Evolutionary conservation across 2,888 invertebrate genomes (phyloP), one percentile per base, ranked within the genome.

Genomic region (Nomada ruficornis): DNA sequence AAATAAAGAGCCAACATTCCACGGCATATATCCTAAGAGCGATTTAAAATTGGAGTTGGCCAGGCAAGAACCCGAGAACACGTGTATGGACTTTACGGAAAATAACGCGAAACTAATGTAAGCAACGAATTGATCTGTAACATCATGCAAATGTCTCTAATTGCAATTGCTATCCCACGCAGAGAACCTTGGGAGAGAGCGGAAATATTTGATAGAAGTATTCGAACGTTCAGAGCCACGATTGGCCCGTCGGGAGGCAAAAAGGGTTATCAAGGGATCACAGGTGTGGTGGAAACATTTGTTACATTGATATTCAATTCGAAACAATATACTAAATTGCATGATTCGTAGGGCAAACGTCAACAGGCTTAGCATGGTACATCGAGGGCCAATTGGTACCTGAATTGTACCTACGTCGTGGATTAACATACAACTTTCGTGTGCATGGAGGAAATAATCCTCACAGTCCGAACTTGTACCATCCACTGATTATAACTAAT

Each of bases 311-410:
- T 44, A n/a, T n/a, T 47, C n/a, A 15, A 26, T 9, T 15, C 9
- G 2, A 15, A 64, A 26, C 13, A 0, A 7, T 29, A 15, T 55
- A 63, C 1, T 70, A 60, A 63, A 13, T 54, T 10, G n/a, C 2
- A 52, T 20, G 18, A 64, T 60, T 79, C 60, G 18, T 60, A 96
- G 96, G 96, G 2, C 96, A 96, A 92, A 95, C 96, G 44, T 96
- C 96, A 54, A 96, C 96, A 88, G 97, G 96, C 0, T 94, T 97
- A 60, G 96, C 98, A 15, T 98, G 98, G 98, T 99, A 98, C 94
- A 97, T 99, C 82, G 98, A 99, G 94, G 98, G 98, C 0, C 96
- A 96, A 91, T 94, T 98, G 89, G 96, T 97, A 68, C 98, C 98
- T 0, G 98, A 98, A 93, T 94, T 99, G 82, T 98, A 97, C 95